Base-by-base conservation (phyloP, 2,797 vertebrate genomes). In the Dendrocincla tyrannina region DNA sequence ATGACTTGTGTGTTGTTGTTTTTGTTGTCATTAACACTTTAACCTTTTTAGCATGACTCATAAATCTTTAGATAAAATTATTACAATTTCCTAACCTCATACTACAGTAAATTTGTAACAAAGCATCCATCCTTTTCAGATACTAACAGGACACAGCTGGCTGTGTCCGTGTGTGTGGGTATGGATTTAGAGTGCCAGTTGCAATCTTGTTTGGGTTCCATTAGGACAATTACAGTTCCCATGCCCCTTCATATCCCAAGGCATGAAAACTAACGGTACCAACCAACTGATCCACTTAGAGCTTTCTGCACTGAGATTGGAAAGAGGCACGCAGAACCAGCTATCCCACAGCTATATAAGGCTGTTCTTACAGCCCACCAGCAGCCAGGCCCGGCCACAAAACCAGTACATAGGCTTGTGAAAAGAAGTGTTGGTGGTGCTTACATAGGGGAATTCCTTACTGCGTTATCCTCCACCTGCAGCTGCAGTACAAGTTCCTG, bases 1-100 rank as follows among this genome's bases (percentile, higher is more conserved):
- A 44, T 68, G 28, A 77, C 42, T 94, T 2, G 3, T 46, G 39
- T 85, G 18, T 58, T 89, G 37, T 88, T 95, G 70, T 28, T 93
- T 91, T 91, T 92, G 66, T 89, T 95, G 81, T 92, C 22, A 8
- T 95, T 96, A 92, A 81, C 59, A n/a, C 72, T 74, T 74, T 3
- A 55, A 78, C 87, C 85, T 92, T 94, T 93, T 74, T 83, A 68
- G 42, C 10, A 1, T 77, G 78, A 94, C 53, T 93, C 89, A 85
- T 80, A 96, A 85, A 88, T 81, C 60, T 50, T 52, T n/a, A 83
- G 78, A 88, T 91, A 81, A 80, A 93, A 42, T 50, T 67, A 81
- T n/a, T 88, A 41, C 25, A 1, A 44, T 91, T 93, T 90, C 55
- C 83, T 78, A 85, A 60, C 68, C 60, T 89, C 37, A 5, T 69